Base-by-base conservation (phyloP, 2,888 invertebrate genomes). In the Oscheius onirici region DNA sequence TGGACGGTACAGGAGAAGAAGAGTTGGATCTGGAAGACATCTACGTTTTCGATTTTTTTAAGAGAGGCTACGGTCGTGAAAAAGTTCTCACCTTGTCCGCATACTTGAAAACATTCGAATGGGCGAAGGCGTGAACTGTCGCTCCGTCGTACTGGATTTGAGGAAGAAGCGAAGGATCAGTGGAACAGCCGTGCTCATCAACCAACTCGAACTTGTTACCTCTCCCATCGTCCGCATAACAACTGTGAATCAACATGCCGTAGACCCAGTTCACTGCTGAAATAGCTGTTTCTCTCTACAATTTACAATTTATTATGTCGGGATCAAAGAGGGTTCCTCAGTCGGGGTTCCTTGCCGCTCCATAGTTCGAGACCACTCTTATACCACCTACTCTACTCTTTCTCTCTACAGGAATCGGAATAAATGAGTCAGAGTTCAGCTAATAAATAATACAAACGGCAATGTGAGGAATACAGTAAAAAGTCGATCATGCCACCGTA, bases 1-100 rank as follows among this genome's bases (percentile, higher is more conserved):
- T 87, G 87, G n/a, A 87, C 84, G 11, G 87, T 87, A 74, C 87
- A 87, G 3, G 84, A 83, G 77, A 87, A 87, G 75, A 82, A 86
- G 54, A 87, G 77, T 72, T 86, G 85, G 24, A 87, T 68, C 81
- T 81, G 68, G 26, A 73, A 54, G 41, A 11, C 11, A 26, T 41
- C 41, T 61, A 20, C 22, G 15, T 5, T 3, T 24, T 46, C 34
- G 49, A 26, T 10, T n/a, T n/a, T n/a, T n/a, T n/a, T n/a, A n/a
- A n/a, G n/a, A n/a, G n/a, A n/a, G n/a, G 3, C 26, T 46, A n/a
- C n/a, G n/a, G n/a, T n/a, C n/a, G n/a, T n/a, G n/a, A n/a, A n/a
- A n/a, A n/a, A 8, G 28, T 15, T n/a, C 43, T 44, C 1, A 63
- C 83, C 66, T 85, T 84, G 67, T 87, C 87, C 20, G 87, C 87